Percentiles rank a stretch among this genome's conserved stretches.
phyloP scores from a whole-genome alignment of 2,797 vertebrate species.

The Tokudaia tokunoshimensis region DNA sequence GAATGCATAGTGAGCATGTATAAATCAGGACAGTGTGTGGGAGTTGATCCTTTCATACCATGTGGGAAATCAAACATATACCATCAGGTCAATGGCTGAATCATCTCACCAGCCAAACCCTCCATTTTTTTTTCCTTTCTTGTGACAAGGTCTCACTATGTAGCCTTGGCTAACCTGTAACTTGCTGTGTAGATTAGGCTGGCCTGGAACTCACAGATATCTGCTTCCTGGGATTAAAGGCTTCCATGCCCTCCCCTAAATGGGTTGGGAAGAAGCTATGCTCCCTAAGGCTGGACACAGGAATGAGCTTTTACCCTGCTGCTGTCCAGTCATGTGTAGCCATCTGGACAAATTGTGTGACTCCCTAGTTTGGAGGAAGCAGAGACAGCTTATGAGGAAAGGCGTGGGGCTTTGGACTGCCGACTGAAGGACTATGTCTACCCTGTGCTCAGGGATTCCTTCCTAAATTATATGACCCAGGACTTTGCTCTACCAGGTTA shows the following conservation, averaged over 20 bases:
- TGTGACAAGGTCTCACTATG: neutral
- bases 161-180: neutral
- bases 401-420: neutral
- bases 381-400: neutral
- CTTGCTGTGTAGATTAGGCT: neutral
- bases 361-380: neutral
- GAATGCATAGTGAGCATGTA: neutral
- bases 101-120: neutral
- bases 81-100: neutral
- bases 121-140: neutral
- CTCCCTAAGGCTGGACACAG: neutral
- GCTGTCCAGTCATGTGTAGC: neutral
- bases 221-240: neutral
- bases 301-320: neutral
- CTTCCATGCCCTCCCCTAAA: neutral
- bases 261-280: neutral
- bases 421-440: neutral
- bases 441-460: neutral
- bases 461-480: neutral
- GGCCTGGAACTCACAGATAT: neutral
- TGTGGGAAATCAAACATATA: neutral
- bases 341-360: neutral
- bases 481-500: neutral
- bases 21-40: neutral
- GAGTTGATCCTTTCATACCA: neutral